These are phyloP conservation scores for Rhabdomys pumilio DNA, from an alignment of 2,797 vertebrate genomes.

Conservation along the genomic window DNA sequence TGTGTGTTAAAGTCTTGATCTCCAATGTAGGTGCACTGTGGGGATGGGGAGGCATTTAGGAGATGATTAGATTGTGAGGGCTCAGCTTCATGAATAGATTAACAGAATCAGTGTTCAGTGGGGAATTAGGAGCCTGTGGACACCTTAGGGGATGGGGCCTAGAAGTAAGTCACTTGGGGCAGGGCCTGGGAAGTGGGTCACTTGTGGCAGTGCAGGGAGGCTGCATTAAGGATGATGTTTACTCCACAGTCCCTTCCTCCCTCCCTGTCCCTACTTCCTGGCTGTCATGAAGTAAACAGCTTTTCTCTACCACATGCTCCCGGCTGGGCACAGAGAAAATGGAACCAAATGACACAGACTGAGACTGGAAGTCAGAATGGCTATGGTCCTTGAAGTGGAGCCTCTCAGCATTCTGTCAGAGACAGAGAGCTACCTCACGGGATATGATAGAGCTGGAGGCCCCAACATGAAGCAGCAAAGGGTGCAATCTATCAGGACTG, in stretches of 20 bases:
- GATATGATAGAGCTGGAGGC: background rate
- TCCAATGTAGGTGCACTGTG: background rate
- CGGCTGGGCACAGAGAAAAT: background rate
- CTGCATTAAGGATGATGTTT: background rate
- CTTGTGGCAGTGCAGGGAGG: background rate
- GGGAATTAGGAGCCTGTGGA: background rate
- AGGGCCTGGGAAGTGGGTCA: background rate
- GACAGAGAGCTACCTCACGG: background rate
- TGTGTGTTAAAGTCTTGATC: background rate
- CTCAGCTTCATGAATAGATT: background rate
- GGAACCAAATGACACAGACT: background rate
- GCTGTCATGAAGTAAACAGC: background rate
- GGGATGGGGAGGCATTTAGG: background rate
- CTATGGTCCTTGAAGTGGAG: background rate
- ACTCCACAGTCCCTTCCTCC: background rate
- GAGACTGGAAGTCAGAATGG: background rate
- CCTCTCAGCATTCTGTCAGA: background rate
- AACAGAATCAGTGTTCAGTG: background rate
- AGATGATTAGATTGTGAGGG: background rate
- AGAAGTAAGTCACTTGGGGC: background rate
- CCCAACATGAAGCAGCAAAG: background rate
- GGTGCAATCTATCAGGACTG: background rate
- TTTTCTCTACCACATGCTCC: background rate
- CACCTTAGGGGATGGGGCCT: background rate
- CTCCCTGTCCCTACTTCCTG: background rate